These are phyloP conservation scores for Urechis unicinctus DNA, from an alignment of 2,888 invertebrate species.

Conservation along the genomic window DNA sequence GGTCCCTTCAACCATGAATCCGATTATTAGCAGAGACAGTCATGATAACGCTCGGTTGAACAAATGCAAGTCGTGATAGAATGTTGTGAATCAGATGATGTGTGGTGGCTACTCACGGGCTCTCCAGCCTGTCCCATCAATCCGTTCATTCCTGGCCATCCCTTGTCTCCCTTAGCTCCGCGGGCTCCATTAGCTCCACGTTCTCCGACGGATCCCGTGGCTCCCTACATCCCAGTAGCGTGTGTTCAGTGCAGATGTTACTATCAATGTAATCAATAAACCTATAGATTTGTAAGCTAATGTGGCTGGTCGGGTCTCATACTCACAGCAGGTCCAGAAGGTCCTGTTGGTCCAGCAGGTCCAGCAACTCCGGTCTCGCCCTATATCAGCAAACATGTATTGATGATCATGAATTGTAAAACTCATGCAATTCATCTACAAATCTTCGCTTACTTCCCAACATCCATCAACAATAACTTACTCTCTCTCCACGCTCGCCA, in stretches of 20 bases:
- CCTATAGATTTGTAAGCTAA: no score
- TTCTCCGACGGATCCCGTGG: neutral
- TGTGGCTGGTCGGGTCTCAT: no score
- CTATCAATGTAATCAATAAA: neutral
- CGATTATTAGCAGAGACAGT: no score
- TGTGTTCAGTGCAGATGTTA: neutral
- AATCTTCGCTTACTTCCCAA: no score
- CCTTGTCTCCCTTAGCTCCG: constrained; percentile 21
- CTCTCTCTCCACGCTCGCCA: constrained; percentile 33
- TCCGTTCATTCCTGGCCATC: constrained; percentile 23
- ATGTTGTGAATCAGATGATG: no score
- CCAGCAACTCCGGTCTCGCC: constrained; percentile 14
- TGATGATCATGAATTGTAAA: neutral
- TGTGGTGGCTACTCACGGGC: constrained; percentile 11
- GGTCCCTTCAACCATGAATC: no score
- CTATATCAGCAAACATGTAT: constrained; percentile 3
- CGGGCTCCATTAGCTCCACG: constrained; percentile 4
- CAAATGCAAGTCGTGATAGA: no score
- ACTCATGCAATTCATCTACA: constrained; percentile 9
- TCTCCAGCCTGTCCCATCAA: constrained; percentile 17
- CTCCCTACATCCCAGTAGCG: constrained; percentile 1
- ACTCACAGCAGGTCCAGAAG: constrained; percentile 16
- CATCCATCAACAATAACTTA: no score
- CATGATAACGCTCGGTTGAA: no score
- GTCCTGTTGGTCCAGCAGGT: constrained; percentile 12